Conservation (phyloP, 2,888 invertebrate genomes). For the Agrypnus murinus region DNA sequence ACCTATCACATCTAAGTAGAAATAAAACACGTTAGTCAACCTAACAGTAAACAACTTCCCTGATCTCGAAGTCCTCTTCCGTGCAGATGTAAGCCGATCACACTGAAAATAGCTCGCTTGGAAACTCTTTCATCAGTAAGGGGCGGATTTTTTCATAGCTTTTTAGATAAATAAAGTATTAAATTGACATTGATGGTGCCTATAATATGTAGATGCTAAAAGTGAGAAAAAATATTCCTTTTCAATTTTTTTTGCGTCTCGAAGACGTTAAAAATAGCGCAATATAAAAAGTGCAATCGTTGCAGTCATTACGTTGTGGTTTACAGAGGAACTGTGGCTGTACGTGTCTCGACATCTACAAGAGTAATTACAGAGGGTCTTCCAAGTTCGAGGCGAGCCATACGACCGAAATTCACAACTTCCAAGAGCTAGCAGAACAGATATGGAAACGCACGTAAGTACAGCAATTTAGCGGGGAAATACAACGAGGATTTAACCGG, state of each 20-base stretch:
- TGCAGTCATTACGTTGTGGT: slow-evolving; percentile 29
- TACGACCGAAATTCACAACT: slow-evolving; percentile 30
- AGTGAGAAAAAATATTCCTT: neutral
- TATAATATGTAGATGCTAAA: too few species aligned
- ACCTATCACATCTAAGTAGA: slow-evolving; percentile 25
- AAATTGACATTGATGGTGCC: neutral
- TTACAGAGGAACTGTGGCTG: slow-evolving; percentile 40
- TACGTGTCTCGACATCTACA: slow-evolving; percentile 40
- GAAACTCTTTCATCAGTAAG: slow-evolving; percentile 1
- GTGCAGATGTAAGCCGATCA: slow-evolving; percentile 32
- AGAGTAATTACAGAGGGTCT: slow-evolving; percentile 39
- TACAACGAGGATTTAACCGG: slow-evolving; percentile 14
- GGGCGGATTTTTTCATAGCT: neutral
- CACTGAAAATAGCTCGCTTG: slow-evolving; percentile 15
- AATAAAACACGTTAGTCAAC: slow-evolving; percentile 28
- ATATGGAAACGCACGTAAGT: slow-evolving; percentile 31
- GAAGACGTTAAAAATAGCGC: slow-evolving; percentile 2
- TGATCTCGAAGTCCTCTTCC: slow-evolving; percentile 13
- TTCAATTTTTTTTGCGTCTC: neutral
- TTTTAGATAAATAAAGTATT: slow-evolving; percentile 14
- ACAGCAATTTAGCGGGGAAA: slow-evolving; percentile 26
- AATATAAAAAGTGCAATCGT: slow-evolving; percentile 20
- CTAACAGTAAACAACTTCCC: slow-evolving; percentile 25
- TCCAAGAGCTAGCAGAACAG: slow-evolving; percentile 21
- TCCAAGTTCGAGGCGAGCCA: slow-evolving; percentile 16